These are phyloP conservation scores for Varanus salvator DNA, from an alignment of 2,113 vertebrate genomes.

Conservation along the genomic window DNA sequence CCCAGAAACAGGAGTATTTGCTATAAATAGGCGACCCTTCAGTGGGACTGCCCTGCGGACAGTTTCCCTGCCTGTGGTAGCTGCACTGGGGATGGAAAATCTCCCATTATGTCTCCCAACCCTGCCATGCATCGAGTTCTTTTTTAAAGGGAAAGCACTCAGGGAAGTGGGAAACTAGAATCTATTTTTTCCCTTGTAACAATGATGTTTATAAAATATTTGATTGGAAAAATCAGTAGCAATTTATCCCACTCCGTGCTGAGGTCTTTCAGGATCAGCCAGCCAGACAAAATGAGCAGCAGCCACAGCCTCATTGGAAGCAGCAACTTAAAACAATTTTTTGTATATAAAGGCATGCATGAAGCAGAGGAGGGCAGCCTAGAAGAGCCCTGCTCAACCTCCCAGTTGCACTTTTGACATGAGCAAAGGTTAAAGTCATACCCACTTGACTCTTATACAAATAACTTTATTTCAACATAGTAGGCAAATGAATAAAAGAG, in stretches of 20 bases:
- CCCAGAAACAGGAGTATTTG: no score
- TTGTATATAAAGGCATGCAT: not conserved
- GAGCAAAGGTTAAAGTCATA: rapidly evolving
- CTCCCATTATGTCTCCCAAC: not conserved
- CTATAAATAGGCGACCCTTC: no score
- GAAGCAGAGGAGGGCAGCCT: not conserved
- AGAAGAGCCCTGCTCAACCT: not conserved
- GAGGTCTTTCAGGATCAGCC: not conserved
- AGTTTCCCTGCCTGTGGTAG: no score
- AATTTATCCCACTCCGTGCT: not conserved
- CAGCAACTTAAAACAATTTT: not conserved
- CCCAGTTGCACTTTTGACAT: not conserved
- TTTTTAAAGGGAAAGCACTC: not conserved
- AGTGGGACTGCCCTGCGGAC: no score
- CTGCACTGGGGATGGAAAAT: no score
- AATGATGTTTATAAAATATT: not conserved
- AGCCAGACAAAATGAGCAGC: rapidly evolving
- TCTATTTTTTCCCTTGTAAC: no score
- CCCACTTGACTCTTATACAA: conserved; percentile 13
- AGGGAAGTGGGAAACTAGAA: not conserved
- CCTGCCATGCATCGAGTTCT: not conserved
- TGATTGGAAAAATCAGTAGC: not conserved
- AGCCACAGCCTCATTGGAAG: not conserved
- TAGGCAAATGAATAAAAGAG: conserved; percentile 30
- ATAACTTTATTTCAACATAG: not conserved